Evolutionary conservation across 1,140 invertebrate genomes (phyloP), one percentile per base, ranked within the genome.

Genomic region (Drosophila insularis): DNA sequence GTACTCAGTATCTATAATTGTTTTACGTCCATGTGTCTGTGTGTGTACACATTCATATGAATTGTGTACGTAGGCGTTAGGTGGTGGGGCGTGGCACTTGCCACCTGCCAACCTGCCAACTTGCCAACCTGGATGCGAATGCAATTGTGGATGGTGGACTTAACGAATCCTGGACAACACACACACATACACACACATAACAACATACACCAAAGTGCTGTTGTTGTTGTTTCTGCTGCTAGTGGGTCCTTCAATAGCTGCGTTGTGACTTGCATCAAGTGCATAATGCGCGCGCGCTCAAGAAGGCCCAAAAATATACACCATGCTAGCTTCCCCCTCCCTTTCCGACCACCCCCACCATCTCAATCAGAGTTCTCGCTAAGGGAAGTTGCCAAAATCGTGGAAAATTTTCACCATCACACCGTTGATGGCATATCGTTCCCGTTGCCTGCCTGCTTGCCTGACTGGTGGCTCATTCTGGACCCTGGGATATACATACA

Each of bases 381-480:
- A 50, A 50, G 43, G 43, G 43, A 50, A 50, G 43, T 50, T 50
- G 43, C 56, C 37, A 43, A 72, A 76, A 56, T 80, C 78, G 74
- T 80, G 78, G 63, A 80, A 80, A 67, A 78, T 80, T 71, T 80
- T 80, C 78, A 74, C 65, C 73, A 63, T 46, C 59, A 58, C 54
- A 27, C 27, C 64, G 46, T 19, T 68, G 56, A 68, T 63, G 50
- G 55, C 37, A 62, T 59, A 10, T 73, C 67, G 62, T 69, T 56
- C 8, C 14, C 14, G 5, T 54, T 43, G 61, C 6, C 13, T 17
- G 39, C 39, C 39, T 46, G 14, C 43, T 17, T 14, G 40, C 14
- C 14, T 17, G 43, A 14, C 43, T 46, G 43, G 17, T 50, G 43
- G 43, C 43, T 50, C 43, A 50, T 17, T 19, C 43, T 50, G 43